Evolutionary conservation across 2,888 invertebrate species (phyloP), one percentile per base, ranked within the genome.

Genomic region (Sesamia inferens): DNA sequence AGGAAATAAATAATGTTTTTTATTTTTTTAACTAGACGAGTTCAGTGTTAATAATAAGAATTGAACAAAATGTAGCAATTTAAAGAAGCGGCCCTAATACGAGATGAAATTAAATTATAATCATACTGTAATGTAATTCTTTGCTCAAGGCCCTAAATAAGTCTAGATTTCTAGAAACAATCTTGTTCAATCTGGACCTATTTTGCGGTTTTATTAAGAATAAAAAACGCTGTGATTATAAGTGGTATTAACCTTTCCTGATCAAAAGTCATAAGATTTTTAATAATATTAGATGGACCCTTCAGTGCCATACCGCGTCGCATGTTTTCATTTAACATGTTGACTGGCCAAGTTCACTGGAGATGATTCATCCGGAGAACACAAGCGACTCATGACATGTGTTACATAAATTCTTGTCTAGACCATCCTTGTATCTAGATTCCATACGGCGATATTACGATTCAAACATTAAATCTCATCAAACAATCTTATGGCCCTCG

Each of bases 381-480:
- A 24, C 55, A 58, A 55, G 63, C 68, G 19, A 63, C 63, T 73
- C 69, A 79, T 61, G 63, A 61, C 72, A 68, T 59, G 61, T 77
- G 78, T 82, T 79, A 82, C 68, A 68, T 77, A 82, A 78, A 78
- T 72, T 68, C 55, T 59, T 68, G 78, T 72, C 72, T 82, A 78
- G 72, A 72, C 79, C 39, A 24, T 73, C 59, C 59, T 82, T 81
- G 62, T 69, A 58, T 59, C 31, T 69, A 66, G 57, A 66, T 68
- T 67, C 24, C 55, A 24, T 58, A 58, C 57, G 31, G 31, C 3
- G 31, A 57, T 48, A 42, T 58, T 44, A 55, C 39, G 61, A 73
- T 51, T 64, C 47, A 16, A 59, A 71, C n/a, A 72, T 51, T 71
- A 61, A 64, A 79, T 57, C 71, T 39, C 24, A 5, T 31, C 48